Conservation (phyloP, 1,140 invertebrate species). For the Pogonomyrmex californicus region DNA sequence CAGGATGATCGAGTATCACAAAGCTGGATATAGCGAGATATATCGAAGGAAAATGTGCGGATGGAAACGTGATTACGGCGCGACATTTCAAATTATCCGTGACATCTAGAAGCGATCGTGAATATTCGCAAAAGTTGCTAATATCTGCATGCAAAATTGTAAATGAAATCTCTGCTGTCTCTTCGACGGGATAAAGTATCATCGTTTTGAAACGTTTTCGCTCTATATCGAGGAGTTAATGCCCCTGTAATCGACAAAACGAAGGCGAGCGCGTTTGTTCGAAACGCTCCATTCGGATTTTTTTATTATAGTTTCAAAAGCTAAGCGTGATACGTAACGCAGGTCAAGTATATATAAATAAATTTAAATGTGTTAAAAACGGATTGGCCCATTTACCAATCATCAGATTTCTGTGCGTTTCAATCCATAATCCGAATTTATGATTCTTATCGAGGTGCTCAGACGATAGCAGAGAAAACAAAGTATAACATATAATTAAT, state of each 20-base stretch:
- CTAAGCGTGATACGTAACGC: background rate
- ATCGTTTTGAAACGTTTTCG: conserved; percentile 3
- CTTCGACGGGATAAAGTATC: conserved; percentile 2
- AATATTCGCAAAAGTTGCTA: background rate
- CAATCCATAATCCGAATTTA: background rate
- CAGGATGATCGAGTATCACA: conserved; percentile 17
- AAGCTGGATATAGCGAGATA: background rate
- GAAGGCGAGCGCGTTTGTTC: background rate
- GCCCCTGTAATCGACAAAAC: background rate
- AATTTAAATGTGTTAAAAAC: conserved; percentile 12
- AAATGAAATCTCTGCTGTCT: conserved; percentile 20
- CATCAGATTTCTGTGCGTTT: conserved; percentile 25
- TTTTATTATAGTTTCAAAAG: background rate
- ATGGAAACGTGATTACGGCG: background rate
- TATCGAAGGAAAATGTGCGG: background rate
- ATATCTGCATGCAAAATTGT: background rate
- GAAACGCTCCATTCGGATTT: background rate
- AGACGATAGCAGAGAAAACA: background rate
- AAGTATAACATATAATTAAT: background rate
- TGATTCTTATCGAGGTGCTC: background rate
- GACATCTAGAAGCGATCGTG: background rate
- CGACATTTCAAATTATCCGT: background rate
- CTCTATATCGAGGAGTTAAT: background rate
- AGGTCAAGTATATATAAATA: background rate
- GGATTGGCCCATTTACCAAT: background rate